A percentile compares a stretch with the other conserved stretches of the same genome.
Evolutionary conservation across 2,797 vertebrate genomes (phyloP).

Genomic region (Onychomys torridus): DNA sequence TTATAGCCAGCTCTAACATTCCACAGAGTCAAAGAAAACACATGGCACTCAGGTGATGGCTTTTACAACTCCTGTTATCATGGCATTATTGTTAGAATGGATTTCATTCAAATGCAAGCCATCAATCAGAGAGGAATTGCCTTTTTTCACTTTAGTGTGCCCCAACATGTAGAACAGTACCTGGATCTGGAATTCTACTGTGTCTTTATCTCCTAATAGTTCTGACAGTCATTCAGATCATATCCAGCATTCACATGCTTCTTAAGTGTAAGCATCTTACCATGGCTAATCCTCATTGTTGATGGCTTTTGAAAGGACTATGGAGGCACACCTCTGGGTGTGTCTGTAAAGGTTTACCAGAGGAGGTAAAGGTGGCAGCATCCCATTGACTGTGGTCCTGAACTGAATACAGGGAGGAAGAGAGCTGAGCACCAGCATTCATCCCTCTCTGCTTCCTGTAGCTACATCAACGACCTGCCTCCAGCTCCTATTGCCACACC

Average conservation of each 20-base stretch:
- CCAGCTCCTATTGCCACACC: background rate
- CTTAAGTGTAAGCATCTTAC: slow-evolving; percentile 40
- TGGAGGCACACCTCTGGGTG: background rate
- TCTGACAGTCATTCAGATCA: slow-evolving; percentile 66
- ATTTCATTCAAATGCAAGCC: slow-evolving; percentile 36
- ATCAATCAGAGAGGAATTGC: background rate
- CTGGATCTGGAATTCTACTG: slow-evolving; percentile 43
- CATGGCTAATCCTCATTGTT: background rate
- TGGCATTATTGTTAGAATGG: background rate
- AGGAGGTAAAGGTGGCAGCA: background rate
- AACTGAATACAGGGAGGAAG: background rate
- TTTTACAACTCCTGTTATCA: background rate
- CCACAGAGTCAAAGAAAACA: slow-evolving; percentile 31
- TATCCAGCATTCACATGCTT: slow-evolving; percentile 55
- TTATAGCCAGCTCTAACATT: background rate
- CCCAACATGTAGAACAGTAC: slow-evolving; percentile 63
- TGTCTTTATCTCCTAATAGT: slow-evolving; percentile 67
- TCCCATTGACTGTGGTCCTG: background rate
- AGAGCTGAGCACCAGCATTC: background rate
- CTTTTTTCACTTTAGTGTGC: background rate
- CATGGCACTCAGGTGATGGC: background rate
- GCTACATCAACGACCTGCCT: background rate
- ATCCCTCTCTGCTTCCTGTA: background rate
- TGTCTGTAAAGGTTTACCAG: background rate
- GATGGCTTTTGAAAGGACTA: background rate